Evolutionary conservation across 1,140 invertebrate species (phyloP).

Genomic region (Mylabris phalerata): DNA sequence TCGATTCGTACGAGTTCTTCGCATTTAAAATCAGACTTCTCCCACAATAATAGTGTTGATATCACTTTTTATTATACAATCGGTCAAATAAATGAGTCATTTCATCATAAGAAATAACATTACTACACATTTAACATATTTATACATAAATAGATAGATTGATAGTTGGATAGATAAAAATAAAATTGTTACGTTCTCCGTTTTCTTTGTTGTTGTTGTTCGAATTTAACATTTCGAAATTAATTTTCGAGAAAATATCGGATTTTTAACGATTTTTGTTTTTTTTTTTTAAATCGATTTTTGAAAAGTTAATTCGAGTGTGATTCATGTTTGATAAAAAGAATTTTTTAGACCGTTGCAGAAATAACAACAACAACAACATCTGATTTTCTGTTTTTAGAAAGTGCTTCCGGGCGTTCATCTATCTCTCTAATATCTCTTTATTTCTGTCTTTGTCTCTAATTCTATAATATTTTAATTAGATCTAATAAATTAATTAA

Average conservation of each 20-base stretch:
- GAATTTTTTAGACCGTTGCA: too few species aligned
- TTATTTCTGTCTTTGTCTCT: neutral
- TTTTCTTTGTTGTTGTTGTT: too few species aligned
- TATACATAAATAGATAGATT: too few species aligned
- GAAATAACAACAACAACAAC: too few species aligned
- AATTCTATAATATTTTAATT: neutral
- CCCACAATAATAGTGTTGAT: constrained; percentile 12
- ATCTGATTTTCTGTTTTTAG: neutral
- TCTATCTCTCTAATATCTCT: neutral
- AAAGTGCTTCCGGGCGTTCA: constrained; percentile 16
- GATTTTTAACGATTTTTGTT: too few species aligned
- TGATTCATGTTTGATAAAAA: too few species aligned
- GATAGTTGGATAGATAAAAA: constrained; percentile 2
- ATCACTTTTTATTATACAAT: constrained; percentile 19
- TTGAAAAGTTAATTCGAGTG: too few species aligned
- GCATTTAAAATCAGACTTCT: constrained; percentile 7
- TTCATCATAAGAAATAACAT: constrained; percentile 8
- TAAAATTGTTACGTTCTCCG: neutral
- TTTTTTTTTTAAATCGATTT: too few species aligned
- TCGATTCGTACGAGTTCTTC: too few species aligned
- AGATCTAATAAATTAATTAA: neutral
- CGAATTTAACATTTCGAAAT: too few species aligned
- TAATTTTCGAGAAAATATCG: too few species aligned
- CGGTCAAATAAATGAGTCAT: constrained; percentile 18
- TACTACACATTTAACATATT: too few species aligned